Conservation (phyloP, 2,113 vertebrate species). For the Hyperopisus bebe region DNA sequence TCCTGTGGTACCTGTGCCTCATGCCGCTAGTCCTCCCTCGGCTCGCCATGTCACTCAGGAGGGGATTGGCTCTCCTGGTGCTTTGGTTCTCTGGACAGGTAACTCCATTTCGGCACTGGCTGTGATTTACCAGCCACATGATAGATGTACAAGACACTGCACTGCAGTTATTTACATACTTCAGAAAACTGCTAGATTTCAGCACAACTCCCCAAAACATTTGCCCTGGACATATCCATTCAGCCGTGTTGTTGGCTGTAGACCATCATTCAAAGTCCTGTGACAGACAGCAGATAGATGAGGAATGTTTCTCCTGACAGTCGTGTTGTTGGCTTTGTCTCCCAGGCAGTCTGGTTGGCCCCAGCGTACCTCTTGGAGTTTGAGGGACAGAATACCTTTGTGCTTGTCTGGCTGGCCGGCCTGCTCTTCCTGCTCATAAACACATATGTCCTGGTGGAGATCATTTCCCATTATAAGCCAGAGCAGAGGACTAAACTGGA, state of each 20-base stretch:
- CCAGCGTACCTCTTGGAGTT: slow-evolving; percentile 87
- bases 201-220: neutral
- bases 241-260: neutral
- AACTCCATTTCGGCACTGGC: slow-evolving; percentile 12
- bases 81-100: slow-evolving; percentile 85
- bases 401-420: slow-evolving; percentile 78
- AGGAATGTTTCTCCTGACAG: neutral
- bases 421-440: slow-evolving; percentile 82
- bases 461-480: slow-evolving; percentile 73
- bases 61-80: slow-evolving; percentile 54
- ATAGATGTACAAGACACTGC: neutral
- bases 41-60: slow-evolving; percentile 61
- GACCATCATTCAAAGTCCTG: neutral
- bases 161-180: neutral
- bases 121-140: neutral
- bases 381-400: slow-evolving; percentile 77
- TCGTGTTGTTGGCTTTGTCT: neutral
- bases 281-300: neutral
- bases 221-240: neutral
- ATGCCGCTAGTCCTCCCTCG: slow-evolving; percentile 76
- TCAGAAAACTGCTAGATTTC: neutral
- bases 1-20: slow-evolving; percentile 92
- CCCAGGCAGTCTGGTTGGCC: slow-evolving; percentile 75
- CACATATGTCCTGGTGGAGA: slow-evolving; percentile 70
- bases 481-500: slow-evolving; percentile 43